Percentiles rank a stretch among this genome's conserved stretches.
Conservation (phyloP, 2,113 vertebrate species). For the Dasyprocta punctata region DNA sequence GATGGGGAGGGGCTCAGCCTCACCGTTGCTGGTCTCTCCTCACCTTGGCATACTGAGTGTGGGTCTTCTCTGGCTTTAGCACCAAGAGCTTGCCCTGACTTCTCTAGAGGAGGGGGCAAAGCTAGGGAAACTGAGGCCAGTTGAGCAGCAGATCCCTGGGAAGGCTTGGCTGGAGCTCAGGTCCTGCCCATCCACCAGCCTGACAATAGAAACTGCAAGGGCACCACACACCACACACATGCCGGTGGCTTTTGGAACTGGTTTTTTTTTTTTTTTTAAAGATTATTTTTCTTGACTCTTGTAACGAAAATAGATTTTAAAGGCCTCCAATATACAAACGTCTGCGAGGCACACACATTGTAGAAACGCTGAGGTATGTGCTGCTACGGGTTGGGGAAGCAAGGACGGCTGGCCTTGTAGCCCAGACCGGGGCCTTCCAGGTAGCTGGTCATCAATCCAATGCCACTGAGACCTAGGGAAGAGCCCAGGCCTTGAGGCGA, state of each 20-base stretch:
- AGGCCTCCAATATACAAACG: slow-evolving; percentile 72
- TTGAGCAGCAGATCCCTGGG: fast-evolving
- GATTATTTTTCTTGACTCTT: slow-evolving; percentile 53
- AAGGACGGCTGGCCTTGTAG: fast-evolving
- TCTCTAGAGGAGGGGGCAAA: fast-evolving
- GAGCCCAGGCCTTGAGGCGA: fast-evolving
- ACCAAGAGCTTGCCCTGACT: neutral
- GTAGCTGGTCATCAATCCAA: neutral
- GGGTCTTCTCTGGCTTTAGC: neutral
- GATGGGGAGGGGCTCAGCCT: neutral
- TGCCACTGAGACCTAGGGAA: neutral
- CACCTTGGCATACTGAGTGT: fast-evolving
- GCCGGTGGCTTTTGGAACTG: neutral
- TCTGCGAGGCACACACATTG: neutral
- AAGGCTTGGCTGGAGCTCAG: fast-evolving
- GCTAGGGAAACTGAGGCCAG: neutral
- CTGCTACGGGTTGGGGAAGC: neutral
- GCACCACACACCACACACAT: neutral
- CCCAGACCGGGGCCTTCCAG: neutral
- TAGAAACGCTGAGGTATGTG: slow-evolving; percentile 66
- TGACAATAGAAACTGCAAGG: neutral
- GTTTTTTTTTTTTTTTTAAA: neutral
- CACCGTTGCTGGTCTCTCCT: neutral
- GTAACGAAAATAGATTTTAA: slow-evolving; percentile 71
- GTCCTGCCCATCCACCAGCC: fast-evolving